Base-by-base conservation (phyloP, 1,140 invertebrate species). In the Drosophila nannoptera region DNA sequence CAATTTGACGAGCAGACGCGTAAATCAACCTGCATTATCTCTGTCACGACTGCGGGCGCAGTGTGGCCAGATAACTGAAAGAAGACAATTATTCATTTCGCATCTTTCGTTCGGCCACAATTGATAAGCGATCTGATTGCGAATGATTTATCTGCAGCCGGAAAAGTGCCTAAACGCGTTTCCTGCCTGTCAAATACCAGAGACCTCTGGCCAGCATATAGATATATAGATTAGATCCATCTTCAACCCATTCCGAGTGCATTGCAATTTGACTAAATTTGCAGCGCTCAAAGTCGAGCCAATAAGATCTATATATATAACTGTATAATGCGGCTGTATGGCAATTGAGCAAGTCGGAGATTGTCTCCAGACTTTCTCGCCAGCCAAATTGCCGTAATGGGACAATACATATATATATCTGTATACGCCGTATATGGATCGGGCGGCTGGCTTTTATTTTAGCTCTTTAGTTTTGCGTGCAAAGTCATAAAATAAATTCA, bases 401-500 rank as follows among this genome's bases (percentile, higher is more conserved):
- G 7, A 55, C 29, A 55, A 75, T 16, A 9, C 14, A 55, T 50
- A 49, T 69, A 11, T 14, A 67, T 43, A 22, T 22, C 22, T 22
- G 22, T 22, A 22, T 22, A 22, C 22, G 22, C 22, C 1, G 22
- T 43, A 43, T 43, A 43, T 43, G 12, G 40, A 43, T 43, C 40
- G n/a, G 40, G 36, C 75, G 54, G 68, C 54, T 68, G 74, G 55
- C 42, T 54, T 77, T 69, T 45, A 59, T 53, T 64, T 76, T 78
- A 64, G 22, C 22, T 69, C 74, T 81, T 49, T 70, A 42, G 35
- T 46, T 38, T 36, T 58, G 63, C 58, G 32, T 68, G 45, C 22
- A 63, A 66, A 46, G 5, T 65, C 70, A 61, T 64, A 49, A 67
- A 50, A 55, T 73, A 80, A 84, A 74, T 69, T 70, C 71, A 86